phyloP scores from a whole-genome alignment of 2,113 vertebrate species.

The Cryptoleucopteryx plumbea region DNA sequence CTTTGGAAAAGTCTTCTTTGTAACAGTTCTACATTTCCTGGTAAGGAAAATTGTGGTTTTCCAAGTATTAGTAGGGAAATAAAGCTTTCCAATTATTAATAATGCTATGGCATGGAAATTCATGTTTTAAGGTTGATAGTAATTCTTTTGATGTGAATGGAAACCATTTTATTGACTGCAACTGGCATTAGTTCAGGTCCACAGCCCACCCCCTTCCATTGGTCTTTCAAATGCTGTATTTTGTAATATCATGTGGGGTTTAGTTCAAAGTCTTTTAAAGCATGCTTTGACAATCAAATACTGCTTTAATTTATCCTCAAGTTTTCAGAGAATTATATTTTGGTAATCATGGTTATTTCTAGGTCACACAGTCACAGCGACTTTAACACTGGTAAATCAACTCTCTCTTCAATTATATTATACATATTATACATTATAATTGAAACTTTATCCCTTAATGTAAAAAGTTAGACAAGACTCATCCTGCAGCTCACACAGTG shows the following conservation, averaged over 20 bases:
- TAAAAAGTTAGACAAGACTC: neutral
- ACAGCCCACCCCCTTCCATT: neutral
- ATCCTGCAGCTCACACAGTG: neutral
- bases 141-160: neutral
- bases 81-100: neutral
- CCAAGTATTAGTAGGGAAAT: neutral
- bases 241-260: neutral
- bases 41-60: neutral
- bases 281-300: constrained; percentile 1
- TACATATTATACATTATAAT: neutral
- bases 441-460: neutral
- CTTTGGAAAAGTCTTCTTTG: neutral
- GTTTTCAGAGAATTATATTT: neutral
- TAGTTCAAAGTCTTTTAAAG: constrained; percentile 35
- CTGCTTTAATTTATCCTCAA: constrained; percentile 49
- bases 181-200: neutral
- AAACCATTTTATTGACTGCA: neutral
- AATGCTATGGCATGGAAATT: neutral
- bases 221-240: neutral
- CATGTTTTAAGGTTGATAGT: neutral
- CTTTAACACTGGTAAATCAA: constrained; percentile 10
- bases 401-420: neutral
- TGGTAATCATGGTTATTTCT: neutral
- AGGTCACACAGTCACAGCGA: constrained; percentile 11
- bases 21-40: neutral